Conservation (phyloP, 1,140 invertebrate genomes). For the Tetramorium parvispinum region DNA sequence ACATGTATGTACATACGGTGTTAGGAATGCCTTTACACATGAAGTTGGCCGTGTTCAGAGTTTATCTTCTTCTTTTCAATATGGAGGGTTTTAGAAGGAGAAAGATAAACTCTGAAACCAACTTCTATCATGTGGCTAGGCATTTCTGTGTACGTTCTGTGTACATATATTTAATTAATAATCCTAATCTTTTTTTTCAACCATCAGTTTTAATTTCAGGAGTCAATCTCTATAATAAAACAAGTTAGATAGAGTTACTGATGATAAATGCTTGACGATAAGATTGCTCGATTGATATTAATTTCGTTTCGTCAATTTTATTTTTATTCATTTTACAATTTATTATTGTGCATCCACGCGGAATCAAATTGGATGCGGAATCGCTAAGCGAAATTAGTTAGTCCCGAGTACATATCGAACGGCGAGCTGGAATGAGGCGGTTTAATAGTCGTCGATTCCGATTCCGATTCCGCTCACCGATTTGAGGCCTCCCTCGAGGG, state of each 20-base stretch:
- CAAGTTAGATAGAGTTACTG: not conserved
- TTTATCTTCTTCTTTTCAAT: too few species aligned
- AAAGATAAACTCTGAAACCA: too few species aligned
- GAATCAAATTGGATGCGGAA: too few species aligned
- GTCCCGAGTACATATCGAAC: not conserved
- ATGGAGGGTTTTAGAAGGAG: too few species aligned
- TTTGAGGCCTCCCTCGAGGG: conserved; percentile 90
- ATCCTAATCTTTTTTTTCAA: not conserved
- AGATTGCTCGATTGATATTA: not conserved
- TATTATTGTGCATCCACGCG: not conserved
- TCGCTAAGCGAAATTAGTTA: not conserved
- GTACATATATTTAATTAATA: not conserved
- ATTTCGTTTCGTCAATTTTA: not conserved
- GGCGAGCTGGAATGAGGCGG: not conserved
- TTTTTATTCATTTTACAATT: not conserved
- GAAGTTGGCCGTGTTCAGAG: too few species aligned
- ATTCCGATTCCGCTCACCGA: conserved; percentile 65
- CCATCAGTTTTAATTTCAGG: not conserved
- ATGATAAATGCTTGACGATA: not conserved
- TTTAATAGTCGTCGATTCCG: conserved; percentile 24
- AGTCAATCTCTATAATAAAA: not conserved
- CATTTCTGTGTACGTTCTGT: too few species aligned
- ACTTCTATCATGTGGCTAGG: too few species aligned
- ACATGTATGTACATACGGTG: not conserved
- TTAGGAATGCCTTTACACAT: too few species aligned